Evolutionary conservation across 2,888 invertebrate species (phyloP).

Genomic region (Aphodius granarius): DNA sequence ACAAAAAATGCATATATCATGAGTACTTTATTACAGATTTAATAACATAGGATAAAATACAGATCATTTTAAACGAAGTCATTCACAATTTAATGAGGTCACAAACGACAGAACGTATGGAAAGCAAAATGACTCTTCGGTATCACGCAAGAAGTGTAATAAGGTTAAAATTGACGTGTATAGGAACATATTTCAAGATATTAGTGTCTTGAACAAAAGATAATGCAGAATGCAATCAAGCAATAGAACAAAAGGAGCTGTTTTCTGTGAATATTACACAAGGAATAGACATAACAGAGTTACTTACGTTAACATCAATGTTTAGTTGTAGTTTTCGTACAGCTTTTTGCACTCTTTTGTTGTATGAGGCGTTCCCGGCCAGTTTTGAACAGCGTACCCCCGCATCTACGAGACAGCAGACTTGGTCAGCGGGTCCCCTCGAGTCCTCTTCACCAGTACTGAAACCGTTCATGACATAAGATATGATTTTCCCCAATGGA

Average conservation of each 20-base stretch:
- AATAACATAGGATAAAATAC: neutral
- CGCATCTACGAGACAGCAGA: conserved; percentile 91
- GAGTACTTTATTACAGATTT: neutral
- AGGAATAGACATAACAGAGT: neutral
- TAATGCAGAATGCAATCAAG: neutral
- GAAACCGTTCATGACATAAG: conserved; percentile 75
- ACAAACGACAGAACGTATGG: neutral
- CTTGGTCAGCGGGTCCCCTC: conserved; percentile 83
- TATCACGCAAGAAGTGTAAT: neutral
- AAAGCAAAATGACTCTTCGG: neutral
- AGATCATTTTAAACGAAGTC: neutral
- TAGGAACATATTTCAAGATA: neutral
- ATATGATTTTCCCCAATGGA: neutral
- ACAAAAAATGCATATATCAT: too few species aligned
- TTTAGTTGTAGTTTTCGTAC: conserved; percentile 87
- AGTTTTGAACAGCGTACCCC: conserved; percentile 82
- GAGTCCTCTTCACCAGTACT: conserved; percentile 92
- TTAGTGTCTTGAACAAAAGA: neutral
- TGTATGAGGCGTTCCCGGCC: conserved; percentile 94
- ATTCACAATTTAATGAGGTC: neutral
- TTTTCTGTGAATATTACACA: neutral
- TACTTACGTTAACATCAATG: conserved; percentile 75
- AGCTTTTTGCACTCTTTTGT: conserved; percentile 94
- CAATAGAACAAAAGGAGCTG: neutral
- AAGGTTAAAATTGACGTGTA: neutral